A percentile compares a stretch with the other conserved stretches of the same genome.
These are phyloP conservation scores for Rafetus swinhoei DNA, from an alignment of 2,113 vertebrate species.

Conservation along the genomic window DNA sequence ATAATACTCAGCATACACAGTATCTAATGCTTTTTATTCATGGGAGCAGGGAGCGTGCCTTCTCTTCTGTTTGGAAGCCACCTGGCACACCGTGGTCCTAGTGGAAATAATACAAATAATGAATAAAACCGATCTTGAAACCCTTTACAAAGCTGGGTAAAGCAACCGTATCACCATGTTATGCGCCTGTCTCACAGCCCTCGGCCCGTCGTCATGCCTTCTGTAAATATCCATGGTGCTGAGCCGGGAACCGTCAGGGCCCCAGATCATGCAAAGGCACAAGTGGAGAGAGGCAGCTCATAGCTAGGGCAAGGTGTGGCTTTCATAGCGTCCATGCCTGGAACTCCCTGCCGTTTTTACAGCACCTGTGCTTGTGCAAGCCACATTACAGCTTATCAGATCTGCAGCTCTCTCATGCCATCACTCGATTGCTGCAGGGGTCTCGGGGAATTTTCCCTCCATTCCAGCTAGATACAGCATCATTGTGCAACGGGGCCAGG, in stretches of 20 bases:
- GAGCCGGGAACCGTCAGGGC: constrained; percentile 6
- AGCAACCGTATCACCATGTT: background rate
- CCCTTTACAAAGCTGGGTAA: background rate
- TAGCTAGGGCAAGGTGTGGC: background rate
- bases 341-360: constrained; percentile 26
- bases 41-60: background rate
- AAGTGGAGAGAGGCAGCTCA: background rate
- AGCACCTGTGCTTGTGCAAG: constrained; percentile 39
- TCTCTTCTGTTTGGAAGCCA: constrained; percentile 37
- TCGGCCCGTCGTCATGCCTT: background rate
- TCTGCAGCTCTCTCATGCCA: constrained; percentile 49
- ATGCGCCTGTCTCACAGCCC: rapidly evolving
- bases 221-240: background rate
- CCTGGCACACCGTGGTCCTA: background rate
- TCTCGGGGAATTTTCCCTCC: constrained; percentile 27
- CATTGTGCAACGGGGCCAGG: constrained; percentile 40
- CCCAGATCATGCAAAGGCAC: constrained; percentile 38
- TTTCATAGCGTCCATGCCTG: background rate
- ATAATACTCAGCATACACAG: background rate
- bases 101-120: constrained; percentile 28
- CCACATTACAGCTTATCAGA: background rate
- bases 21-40: background rate
- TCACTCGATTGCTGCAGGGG: background rate
- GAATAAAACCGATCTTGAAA: background rate
- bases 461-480: constrained; percentile 15